Percentiles rank a stretch among this genome's conserved stretches.
Conservation (phyloP, 1,140 invertebrate genomes). For the Cydia strobilella region DNA sequence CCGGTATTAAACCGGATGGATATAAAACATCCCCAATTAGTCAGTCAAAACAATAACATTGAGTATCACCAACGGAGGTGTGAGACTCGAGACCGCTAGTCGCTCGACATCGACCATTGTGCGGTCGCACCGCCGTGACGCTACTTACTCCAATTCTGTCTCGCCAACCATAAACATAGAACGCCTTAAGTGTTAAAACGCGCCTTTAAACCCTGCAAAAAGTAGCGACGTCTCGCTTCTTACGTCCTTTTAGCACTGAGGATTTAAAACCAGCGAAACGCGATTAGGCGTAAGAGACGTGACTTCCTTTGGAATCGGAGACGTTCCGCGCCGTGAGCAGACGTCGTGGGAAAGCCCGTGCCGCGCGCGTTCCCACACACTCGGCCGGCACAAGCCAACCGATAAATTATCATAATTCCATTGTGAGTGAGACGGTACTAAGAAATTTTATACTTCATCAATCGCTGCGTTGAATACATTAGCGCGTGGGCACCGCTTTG, state of each 20-base stretch:
- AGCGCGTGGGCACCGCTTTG: slow-evolving; percentile 73
- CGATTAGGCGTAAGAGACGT: slow-evolving; percentile 60
- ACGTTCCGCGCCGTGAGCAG: slow-evolving; percentile 58
- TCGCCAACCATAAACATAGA: slow-evolving; percentile 47
- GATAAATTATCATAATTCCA: slow-evolving; percentile 81
- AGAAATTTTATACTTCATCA: slow-evolving; percentile 80
- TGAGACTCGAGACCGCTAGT: slow-evolving; percentile 76
- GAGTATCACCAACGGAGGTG: slow-evolving; percentile 69
- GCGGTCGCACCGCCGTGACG: slow-evolving; percentile 76
- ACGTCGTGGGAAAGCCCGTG: slow-evolving; percentile 77
- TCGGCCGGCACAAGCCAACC: slow-evolving; percentile 79
- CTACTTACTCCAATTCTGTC: slow-evolving; percentile 80
- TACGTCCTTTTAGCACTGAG: slow-evolving; percentile 51
- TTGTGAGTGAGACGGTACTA: slow-evolving; percentile 79
- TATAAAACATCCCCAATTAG: slow-evolving; percentile 65
- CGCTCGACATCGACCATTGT: slow-evolving; percentile 73
- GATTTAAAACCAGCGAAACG: slow-evolving; percentile 16
- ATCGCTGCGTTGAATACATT: slow-evolving; percentile 77
- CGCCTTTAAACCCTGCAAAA: slow-evolving; percentile 44
- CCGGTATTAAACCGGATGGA: slow-evolving; percentile 29
- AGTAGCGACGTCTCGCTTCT: slow-evolving; percentile 46
- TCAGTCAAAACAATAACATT: slow-evolving; percentile 74
- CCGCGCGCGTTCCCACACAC: slow-evolving; percentile 77
- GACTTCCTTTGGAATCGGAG: slow-evolving; percentile 41
- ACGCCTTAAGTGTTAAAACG: slow-evolving; percentile 57